These are phyloP conservation scores for Austrofundulus limnaeus DNA, from an alignment of 2,113 vertebrate genomes.

Conservation along the genomic window DNA sequence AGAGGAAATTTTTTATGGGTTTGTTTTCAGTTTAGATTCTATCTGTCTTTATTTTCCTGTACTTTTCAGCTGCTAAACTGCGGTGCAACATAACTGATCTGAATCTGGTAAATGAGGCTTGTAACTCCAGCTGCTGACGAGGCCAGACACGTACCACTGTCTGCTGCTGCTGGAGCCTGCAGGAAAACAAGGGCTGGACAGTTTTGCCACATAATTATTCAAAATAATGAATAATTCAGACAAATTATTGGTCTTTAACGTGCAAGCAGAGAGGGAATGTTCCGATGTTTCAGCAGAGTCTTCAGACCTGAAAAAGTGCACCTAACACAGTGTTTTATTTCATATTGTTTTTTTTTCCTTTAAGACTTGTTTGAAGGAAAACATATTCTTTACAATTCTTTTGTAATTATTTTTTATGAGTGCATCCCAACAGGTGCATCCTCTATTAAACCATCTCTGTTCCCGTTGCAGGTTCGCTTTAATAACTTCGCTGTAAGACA, in stretches of 20 bases:
- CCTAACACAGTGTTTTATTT: not conserved
- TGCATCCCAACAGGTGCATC: no score
- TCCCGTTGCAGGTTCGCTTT: no score
- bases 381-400: not conserved
- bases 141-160: slow-evolving; percentile 48
- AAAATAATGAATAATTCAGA: slow-evolving; percentile 16
- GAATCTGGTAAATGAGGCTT: slow-evolving; percentile 77
- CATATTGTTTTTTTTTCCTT: not conserved
- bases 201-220: slow-evolving; percentile 27
- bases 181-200: slow-evolving; percentile 37
- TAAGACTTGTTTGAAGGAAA: not conserved
- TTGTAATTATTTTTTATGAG: not conserved
- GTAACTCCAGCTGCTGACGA: slow-evolving; percentile 69
- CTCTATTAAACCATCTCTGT: not conserved
- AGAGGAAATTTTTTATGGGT: slow-evolving; percentile 60
- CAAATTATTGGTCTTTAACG: slow-evolving; percentile 13
- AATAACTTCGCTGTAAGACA: no score
- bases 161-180: slow-evolving; percentile 23
- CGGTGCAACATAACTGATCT: slow-evolving; percentile 66
- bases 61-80: slow-evolving; percentile 74
- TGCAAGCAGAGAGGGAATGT: not conserved
- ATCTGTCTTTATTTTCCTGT: slow-evolving; percentile 76
- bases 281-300: not conserved
- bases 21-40: slow-evolving; percentile 74
- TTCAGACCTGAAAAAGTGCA: not conserved